Evolutionary conservation across 2,888 invertebrate species (phyloP).

Genomic region (Thyatira batis): DNA sequence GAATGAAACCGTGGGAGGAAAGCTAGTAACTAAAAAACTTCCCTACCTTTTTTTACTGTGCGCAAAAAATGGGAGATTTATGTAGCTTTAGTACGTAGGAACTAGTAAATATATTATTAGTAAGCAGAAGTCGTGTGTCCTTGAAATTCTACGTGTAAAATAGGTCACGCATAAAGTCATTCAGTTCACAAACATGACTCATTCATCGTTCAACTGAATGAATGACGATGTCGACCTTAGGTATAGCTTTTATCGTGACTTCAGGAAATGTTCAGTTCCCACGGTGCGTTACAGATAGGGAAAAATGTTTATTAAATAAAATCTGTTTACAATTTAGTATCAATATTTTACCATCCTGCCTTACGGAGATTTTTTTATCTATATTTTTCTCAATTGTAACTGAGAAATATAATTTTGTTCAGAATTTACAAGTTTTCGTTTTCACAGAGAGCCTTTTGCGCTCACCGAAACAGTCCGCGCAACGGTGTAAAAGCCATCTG

Average conservation of each 20-base stretch:
- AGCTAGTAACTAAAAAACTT: too few relatives aligned
- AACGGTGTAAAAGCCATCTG: too few relatives aligned
- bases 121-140: not conserved
- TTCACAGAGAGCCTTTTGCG: too few relatives aligned
- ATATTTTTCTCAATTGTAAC: too few relatives aligned
- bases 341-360: not conserved
- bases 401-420: too few relatives aligned
- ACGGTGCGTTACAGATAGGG: not conserved
- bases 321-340: not conserved
- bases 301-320: not conserved
- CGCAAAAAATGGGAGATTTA: too few relatives aligned
- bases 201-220: not conserved
- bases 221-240: conserved; percentile 3
- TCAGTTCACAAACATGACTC: not conserved
- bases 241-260: not conserved
- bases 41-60: too few relatives aligned
- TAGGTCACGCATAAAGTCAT: not conserved
- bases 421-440: too few relatives aligned
- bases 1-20: too few relatives aligned
- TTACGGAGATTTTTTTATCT: not conserved
- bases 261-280: conserved; percentile 7
- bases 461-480: too few relatives aligned
- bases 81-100: too few relatives aligned
- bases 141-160: not conserved
- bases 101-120: too few relatives aligned